Evolutionary conservation across 2,797 vertebrate species (phyloP).

Genomic region (Lagothrix lagotricha): DNA sequence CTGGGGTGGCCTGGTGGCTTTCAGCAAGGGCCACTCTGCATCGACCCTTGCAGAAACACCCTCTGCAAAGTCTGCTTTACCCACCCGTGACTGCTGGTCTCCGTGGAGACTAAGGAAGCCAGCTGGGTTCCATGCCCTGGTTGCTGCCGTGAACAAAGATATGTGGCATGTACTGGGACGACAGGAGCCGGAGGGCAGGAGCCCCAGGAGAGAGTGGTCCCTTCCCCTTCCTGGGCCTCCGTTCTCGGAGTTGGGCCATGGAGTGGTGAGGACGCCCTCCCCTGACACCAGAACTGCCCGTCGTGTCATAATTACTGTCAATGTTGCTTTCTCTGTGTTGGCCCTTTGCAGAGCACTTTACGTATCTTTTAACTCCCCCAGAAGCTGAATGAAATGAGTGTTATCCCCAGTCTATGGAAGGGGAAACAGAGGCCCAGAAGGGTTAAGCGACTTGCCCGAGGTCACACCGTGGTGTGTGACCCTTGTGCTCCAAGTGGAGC

Average conservation of each 20-base stretch:
- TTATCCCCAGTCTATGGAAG: not conserved
- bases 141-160: not conserved
- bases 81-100: accelerated
- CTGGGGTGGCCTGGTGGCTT: not conserved
- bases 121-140: not conserved
- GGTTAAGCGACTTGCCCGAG: not conserved
- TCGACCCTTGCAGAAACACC: not conserved
- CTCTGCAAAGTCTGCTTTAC: accelerated
- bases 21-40: not conserved
- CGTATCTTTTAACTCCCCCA: not conserved
- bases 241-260: not conserved
- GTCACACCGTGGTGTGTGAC: not conserved
- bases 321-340: not conserved
- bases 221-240: not conserved
- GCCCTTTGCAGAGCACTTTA: not conserved
- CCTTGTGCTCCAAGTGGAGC: not conserved
- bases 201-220: not conserved
- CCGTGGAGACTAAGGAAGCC: not conserved
- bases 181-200: not conserved
- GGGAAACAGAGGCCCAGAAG: not conserved
- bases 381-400: not conserved
- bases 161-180: not conserved
- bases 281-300: not conserved
- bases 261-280: not conserved
- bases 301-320: not conserved